Percentiles rank a stretch among this genome's conserved stretches.
Evolutionary conservation across 2,888 invertebrate species (phyloP).

Genomic region (Bombyx huttoni): DNA sequence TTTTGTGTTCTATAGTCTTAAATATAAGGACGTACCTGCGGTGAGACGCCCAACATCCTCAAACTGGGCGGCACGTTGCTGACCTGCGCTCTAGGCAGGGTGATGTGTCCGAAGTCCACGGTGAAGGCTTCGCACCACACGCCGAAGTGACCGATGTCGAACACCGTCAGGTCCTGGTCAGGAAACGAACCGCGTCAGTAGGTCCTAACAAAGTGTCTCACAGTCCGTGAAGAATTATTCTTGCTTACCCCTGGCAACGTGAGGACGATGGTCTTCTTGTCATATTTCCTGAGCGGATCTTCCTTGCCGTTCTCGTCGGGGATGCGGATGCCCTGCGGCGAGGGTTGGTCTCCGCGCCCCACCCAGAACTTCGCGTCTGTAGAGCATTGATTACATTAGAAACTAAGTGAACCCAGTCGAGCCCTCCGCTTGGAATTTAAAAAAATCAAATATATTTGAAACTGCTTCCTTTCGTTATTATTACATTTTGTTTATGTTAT

Average conservation of each 20-base stretch:
- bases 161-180: slow-evolving; percentile 84
- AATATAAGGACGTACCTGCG: slow-evolving; percentile 80
- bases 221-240: not conserved
- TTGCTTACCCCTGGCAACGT: slow-evolving; percentile 81
- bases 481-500: too few species aligned
- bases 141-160: slow-evolving; percentile 93
- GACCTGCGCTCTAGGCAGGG: slow-evolving; percentile 75
- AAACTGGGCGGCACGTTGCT: slow-evolving; percentile 91
- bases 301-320: slow-evolving; percentile 94
- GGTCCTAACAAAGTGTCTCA: not conserved
- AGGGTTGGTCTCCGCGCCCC: slow-evolving; percentile 84
- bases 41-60: slow-evolving; percentile 93
- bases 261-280: slow-evolving; percentile 89
- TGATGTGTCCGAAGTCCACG: slow-evolving; percentile 91
- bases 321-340: slow-evolving; percentile 86
- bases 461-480: too few species aligned
- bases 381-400: slow-evolving; percentile 13
- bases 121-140: slow-evolving; percentile 95
- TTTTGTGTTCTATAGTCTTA: not conserved
- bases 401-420: not conserved
- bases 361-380: slow-evolving; percentile 96
- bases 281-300: slow-evolving; percentile 83
- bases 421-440: not conserved
- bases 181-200: not conserved
- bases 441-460: not conserved